phyloP scores from a whole-genome alignment of 1,140 invertebrate species.

The Polyergus mexicanus region DNA sequence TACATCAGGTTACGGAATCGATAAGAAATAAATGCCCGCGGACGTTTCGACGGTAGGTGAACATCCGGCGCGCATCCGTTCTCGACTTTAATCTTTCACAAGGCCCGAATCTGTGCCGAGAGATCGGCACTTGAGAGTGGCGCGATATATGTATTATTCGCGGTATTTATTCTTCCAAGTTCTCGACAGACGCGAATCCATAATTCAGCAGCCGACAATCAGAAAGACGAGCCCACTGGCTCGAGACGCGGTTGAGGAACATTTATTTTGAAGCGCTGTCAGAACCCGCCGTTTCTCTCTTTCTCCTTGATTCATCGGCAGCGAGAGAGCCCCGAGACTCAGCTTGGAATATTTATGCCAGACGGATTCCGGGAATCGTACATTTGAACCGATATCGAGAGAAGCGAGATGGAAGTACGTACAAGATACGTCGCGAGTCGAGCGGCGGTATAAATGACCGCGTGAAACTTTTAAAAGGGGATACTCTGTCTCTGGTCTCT shows the following conservation, averaged over 20 bases:
- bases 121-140: slow-evolving; percentile 17
- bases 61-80: not conserved
- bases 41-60: not conserved
- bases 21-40: slow-evolving; percentile 34
- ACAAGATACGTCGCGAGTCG: slow-evolving; percentile 55
- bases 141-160: slow-evolving; percentile 50
- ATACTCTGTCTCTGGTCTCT: not conserved
- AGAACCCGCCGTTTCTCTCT: slow-evolving; percentile 15
- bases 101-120: not conserved
- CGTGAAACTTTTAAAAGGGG: slow-evolving; percentile 53
- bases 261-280: slow-evolving; percentile 62
- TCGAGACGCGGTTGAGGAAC: slow-evolving; percentile 47
- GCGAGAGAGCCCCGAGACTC: slow-evolving; percentile 12
- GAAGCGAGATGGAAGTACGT: not conserved
- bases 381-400: slow-evolving; percentile 36
- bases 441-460: slow-evolving; percentile 54
- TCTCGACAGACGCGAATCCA: slow-evolving; percentile 52
- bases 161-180: slow-evolving; percentile 58
- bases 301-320: slow-evolving; percentile 45
- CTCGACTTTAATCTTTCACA: slow-evolving; percentile 53
- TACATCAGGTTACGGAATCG: slow-evolving; percentile 8
- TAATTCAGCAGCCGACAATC: slow-evolving; percentile 60
- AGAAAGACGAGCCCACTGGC: slow-evolving; percentile 42
- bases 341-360: slow-evolving; percentile 53
- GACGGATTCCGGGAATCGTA: slow-evolving; percentile 48